These are phyloP conservation scores for Tenthredo livida DNA, from an alignment of 2,888 invertebrate species.

Conservation along the genomic window DNA sequence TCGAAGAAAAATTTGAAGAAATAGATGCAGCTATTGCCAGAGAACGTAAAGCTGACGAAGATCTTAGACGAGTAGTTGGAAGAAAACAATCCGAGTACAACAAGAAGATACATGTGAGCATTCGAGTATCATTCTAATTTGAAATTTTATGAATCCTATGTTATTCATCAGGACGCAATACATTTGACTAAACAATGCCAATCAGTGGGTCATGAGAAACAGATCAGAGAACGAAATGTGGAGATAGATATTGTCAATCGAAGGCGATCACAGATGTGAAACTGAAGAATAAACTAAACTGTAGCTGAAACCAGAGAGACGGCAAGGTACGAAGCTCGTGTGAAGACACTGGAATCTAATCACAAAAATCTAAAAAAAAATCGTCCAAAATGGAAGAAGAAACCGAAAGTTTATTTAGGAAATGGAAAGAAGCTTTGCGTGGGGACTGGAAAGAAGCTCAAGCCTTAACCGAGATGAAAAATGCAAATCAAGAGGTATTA, in stretches of 20 bases:
- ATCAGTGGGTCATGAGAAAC: not conserved
- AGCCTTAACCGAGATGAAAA: not conserved
- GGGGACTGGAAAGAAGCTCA: too few relatives aligned
- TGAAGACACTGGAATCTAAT: constrained; percentile 54
- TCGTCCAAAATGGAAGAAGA: not conserved
- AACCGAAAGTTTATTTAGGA: not conserved
- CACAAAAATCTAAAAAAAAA: constrained; percentile 53
- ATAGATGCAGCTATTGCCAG: constrained; percentile 21
- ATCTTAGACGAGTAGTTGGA: not conserved
- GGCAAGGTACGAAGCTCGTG: constrained; percentile 19
- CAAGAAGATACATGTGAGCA: not conserved
- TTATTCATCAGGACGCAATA: not conserved
- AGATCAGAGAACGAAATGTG: not conserved
- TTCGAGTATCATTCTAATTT: not conserved
- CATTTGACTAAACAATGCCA: not conserved
- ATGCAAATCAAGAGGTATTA: not conserved
- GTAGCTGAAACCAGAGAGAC: not conserved
- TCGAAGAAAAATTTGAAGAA: constrained; percentile 46
- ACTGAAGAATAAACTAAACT: not conserved
- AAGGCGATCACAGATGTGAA: not conserved
- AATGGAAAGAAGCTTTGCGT: too few relatives aligned
- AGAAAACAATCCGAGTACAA: not conserved
- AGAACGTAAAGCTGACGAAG: not conserved
- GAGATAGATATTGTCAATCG: not conserved
- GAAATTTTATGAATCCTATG: not conserved